Evolutionary conservation across 2,888 invertebrate species (phyloP), one percentile per base, ranked within the genome.

Genomic region (Melikaiella ostensackeni): DNA sequence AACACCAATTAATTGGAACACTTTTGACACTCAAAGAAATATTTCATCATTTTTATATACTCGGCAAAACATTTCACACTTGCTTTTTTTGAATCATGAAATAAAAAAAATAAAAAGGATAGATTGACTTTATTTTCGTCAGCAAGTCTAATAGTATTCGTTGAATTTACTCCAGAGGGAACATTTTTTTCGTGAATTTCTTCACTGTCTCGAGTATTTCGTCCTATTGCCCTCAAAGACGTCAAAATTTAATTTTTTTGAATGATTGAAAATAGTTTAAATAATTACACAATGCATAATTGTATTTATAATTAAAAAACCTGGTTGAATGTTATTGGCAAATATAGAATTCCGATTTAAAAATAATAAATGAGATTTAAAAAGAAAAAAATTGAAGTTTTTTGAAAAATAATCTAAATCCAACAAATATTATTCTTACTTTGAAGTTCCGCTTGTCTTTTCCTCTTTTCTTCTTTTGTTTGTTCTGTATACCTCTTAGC

Each of bases 391-490:
- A 1, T 35, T 35, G 7, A 35, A 35, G 35, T 35, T 9, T 9
- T 35, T 9, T 2, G 1, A 38, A 38, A 38, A 35, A 33, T 33
- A 33, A 33, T 61, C 27, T 61, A 24, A n/a, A 21, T 64, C n/a
- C 24, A 64, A 64, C 30, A 64, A n/a, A n/a, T n/a, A n/a, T n/a
- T n/a, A 38, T 70, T 70, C 46, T 42, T 35, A 70, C 46, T 70
- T 70, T 46, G n/a, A n/a, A 30, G 13, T 16, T 24, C 24, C 1
- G 19, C 7, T 13, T 42, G 24, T n/a, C 16, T 21, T 74, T 16
- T 55, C 30, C 1, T 50, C n/a, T 50, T 2, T n/a, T 50, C 50
- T 19, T n/a, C n/a, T 5, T 50, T 50, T 50, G 7, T 3, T 8
- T 50, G 6, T 50, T 46, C 13, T 46, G 19, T 2, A 46, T 19